Evolutionary conservation across 2,113 vertebrate species (phyloP).

Genomic region (Macquaria australasica): DNA sequence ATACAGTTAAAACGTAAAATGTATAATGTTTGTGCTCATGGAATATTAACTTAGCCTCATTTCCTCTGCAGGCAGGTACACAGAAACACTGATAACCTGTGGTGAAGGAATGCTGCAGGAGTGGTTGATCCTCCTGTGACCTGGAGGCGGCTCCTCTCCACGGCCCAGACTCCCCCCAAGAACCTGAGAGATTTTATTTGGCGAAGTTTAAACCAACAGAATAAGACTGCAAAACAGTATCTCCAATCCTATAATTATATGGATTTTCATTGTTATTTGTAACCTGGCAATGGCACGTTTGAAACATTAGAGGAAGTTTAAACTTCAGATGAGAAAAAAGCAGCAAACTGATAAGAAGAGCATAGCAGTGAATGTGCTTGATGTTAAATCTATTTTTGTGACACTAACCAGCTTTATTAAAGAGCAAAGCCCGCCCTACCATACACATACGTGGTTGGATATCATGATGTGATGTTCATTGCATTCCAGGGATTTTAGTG

Average conservation of each 20-base stretch:
- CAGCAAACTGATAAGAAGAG: background rate
- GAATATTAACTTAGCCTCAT: background rate
- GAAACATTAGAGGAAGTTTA: background rate
- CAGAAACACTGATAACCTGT: constrained; percentile 38
- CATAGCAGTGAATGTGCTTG: background rate
- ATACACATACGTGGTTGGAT: background rate
- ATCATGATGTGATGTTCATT: background rate
- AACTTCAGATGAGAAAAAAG: background rate
- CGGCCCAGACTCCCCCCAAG: background rate
- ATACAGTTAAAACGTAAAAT: background rate
- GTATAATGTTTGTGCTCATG: background rate
- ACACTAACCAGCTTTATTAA: background rate
- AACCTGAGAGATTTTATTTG: constrained; percentile 34
- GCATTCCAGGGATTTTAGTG: background rate
- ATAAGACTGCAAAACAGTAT: background rate
- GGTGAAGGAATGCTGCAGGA: constrained; percentile 15
- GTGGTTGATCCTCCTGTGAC: background rate
- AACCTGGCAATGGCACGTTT: background rate
- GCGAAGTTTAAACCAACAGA: constrained; percentile 2
- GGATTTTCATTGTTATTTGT: background rate
- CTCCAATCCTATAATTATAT: background rate
- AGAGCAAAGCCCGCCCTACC: background rate
- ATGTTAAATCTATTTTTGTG: background rate
- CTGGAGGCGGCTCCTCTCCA: background rate
- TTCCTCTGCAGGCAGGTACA: background rate